phyloP scores from a whole-genome alignment of 35 echinoderm and acorn worm species.

The Lytechinus pictus region DNA sequence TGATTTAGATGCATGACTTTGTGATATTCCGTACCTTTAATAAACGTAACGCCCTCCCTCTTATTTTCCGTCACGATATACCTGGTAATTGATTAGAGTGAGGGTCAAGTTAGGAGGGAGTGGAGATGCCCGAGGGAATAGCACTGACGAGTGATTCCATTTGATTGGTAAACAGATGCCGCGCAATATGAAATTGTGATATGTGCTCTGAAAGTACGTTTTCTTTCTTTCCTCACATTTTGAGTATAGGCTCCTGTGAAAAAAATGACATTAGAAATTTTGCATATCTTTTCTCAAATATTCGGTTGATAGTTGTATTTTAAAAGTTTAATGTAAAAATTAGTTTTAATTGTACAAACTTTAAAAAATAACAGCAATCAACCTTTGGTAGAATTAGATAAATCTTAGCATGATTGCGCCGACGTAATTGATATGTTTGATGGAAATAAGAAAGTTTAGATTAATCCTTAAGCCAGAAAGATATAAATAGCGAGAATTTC shows the following conservation, averaged over 20 bases:
- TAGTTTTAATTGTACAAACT: too few species aligned
- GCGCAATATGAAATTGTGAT: constrained; percentile 19
- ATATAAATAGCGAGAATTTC: too few species aligned
- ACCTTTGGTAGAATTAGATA: too few species aligned
- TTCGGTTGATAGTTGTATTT: too few species aligned
- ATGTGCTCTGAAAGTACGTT: not conserved
- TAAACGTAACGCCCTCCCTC: not conserved
- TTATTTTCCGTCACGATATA: not conserved
- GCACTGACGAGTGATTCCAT: not conserved
- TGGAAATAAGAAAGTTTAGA: too few species aligned
- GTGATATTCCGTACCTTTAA: not conserved
- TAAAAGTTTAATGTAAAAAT: too few species aligned
- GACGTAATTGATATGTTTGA: too few species aligned
- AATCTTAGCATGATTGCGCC: too few species aligned
- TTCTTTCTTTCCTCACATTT: not conserved
- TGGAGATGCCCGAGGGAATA: not conserved
- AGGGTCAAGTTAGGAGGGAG: constrained; percentile 41
- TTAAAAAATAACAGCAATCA: too few species aligned
- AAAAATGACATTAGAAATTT: too few species aligned
- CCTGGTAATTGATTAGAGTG: not conserved
- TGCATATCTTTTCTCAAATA: too few species aligned
- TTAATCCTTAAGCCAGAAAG: too few species aligned
- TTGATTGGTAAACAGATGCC: constrained; percentile 22
- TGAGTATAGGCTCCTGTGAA: not conserved
- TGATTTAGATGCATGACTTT: not conserved